Evolutionary conservation across 2,113 vertebrate species (phyloP), one percentile per base, ranked within the genome.

Genomic region (Cyphomyrus plagiostoma): DNA sequence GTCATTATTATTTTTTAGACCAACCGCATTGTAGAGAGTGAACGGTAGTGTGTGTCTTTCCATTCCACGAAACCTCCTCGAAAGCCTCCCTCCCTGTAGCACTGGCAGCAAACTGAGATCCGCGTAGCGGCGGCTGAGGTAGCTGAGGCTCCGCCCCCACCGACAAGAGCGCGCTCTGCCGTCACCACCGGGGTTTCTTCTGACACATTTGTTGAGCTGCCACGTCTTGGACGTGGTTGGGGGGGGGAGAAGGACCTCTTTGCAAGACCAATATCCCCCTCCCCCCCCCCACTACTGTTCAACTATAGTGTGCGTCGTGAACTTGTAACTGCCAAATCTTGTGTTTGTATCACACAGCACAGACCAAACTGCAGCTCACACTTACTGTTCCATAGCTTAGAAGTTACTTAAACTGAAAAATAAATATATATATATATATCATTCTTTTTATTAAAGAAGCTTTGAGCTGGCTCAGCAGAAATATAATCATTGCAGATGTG

Each of bases 401-500:
- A 95, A 94, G 95, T 95, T 94, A 96, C 94, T 95, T 93, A 93
- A 93, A 92, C 93, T 95, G 90, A 94, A 84, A 83, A 48, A 48
- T 48, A 48, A 21, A 94, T 94, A 95, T 94, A 94, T 91, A 92
- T 94, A 88, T 90, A 92, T 90, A 90, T 94, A 92, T 92, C 92
- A 91, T 95, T 94, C 93, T 95, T 96, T 96, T 95, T 96, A 96
- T 95, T 92, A 92, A 91, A 94, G 95, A 96, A 95, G 96, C 96
- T 96, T 97, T 97, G 97, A 98, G 97, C 97, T 97, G 98, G 97
- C 97, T 99, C 97, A 96, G 96, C 96, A 95, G 94, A 97, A 96
- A 94, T 96, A 97, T 96, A 95, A 95, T 95, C 95, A 93, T 95
- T 95, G 95, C 96, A 96, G 95, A 91, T 89, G 96, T 96, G 95